Conservation (phyloP, 35 echinoderm and acorn worm genomes). For the Lytechinus pictus region DNA sequence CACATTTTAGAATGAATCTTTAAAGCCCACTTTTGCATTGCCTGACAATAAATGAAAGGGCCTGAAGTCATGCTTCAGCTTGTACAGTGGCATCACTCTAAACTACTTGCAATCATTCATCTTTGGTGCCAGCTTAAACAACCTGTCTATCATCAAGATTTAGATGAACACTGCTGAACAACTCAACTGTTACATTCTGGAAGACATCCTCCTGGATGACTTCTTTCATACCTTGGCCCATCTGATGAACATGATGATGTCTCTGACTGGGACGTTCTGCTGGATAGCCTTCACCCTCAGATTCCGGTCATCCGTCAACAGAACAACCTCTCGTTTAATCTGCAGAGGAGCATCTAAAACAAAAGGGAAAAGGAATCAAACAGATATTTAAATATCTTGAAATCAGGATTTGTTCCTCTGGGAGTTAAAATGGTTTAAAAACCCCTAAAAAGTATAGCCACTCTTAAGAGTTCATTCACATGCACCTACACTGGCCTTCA, state of each 20-base stretch:
- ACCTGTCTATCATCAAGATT: background rate
- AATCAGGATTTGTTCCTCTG: background rate
- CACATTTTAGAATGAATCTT: too few species aligned
- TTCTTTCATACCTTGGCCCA: constrained; percentile 84
- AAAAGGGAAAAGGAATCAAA: background rate
- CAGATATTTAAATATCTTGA: background rate
- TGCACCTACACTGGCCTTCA: too few species aligned
- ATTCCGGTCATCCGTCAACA: constrained; percentile 95
- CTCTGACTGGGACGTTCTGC: constrained; percentile 90
- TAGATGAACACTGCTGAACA: background rate
- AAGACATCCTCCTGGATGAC: background rate
- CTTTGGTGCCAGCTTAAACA: background rate
- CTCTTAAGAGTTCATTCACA: too few species aligned
- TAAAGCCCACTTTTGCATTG: too few species aligned
- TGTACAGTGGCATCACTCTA: background rate
- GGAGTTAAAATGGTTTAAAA: too few species aligned
- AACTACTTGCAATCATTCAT: background rate
- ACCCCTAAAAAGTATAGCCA: too few species aligned
- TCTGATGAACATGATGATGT: constrained; percentile 69
- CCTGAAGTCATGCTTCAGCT: background rate
- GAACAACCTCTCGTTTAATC: constrained; percentile 81
- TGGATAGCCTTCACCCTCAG: constrained; percentile 90
- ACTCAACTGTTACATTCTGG: background rate
- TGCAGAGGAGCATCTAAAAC: constrained; percentile 80
- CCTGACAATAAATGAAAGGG: too few species aligned